These are phyloP conservation scores for Acleris literana DNA, from an alignment of 2,888 invertebrate species.

Conservation along the genomic window DNA sequence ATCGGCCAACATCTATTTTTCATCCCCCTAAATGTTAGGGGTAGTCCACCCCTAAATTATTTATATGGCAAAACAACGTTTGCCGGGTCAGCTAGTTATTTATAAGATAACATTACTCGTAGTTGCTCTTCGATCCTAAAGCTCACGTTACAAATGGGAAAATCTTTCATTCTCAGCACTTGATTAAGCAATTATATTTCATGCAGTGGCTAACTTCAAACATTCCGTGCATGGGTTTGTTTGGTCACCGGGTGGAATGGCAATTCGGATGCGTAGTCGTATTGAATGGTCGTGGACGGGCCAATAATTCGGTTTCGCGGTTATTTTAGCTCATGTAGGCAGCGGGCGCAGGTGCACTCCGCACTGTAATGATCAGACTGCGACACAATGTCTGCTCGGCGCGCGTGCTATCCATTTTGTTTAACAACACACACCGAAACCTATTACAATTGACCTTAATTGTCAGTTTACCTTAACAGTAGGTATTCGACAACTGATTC, in stretches of 20 bases:
- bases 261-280: conserved; percentile 62
- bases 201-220: conserved; percentile 48
- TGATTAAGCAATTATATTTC: conserved; percentile 54
- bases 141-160: conserved; percentile 4
- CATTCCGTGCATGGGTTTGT: conserved; percentile 49
- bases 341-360: conserved; percentile 66
- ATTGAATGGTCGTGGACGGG: conserved; percentile 64
- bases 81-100: too few relatives aligned
- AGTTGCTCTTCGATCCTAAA: too few relatives aligned
- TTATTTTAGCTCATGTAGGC: conserved; percentile 72
- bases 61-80: too few relatives aligned
- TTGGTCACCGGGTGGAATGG: conserved; percentile 59
- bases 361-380: conserved; percentile 66
- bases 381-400: conserved; percentile 50
- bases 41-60: too few relatives aligned
- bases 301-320: conserved; percentile 79
- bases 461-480: conserved; percentile 30
- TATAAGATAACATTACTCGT: too few relatives aligned
- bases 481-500: conserved; percentile 34
- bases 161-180: conserved; percentile 33
- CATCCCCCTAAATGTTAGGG: too few relatives aligned
- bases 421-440: conserved; percentile 27
- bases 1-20: too few relatives aligned
- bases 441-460: conserved; percentile 29
- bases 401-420: conserved; percentile 20